Percentiles rank a stretch among this genome's conserved stretches.
Conservation (phyloP, 2,797 vertebrate species). For the Malurus splendens region DNA sequence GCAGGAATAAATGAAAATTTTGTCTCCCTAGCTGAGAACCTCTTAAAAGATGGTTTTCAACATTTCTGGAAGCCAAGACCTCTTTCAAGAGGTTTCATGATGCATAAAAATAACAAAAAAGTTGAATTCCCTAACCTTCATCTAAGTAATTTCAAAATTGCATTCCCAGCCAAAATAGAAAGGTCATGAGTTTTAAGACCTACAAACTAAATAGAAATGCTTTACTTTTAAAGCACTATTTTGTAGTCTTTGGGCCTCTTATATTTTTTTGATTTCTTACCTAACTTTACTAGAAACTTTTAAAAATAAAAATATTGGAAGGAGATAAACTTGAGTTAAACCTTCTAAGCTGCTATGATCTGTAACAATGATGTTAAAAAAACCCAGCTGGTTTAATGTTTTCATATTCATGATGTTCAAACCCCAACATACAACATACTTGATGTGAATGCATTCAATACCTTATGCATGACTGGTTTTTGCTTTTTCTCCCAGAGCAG, state of each 20-base stretch:
- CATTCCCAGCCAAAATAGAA: background rate
- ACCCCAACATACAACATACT: background rate
- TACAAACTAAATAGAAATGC: background rate
- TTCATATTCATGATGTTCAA: constrained; percentile 21
- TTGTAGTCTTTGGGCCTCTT: background rate
- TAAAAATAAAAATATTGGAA: background rate
- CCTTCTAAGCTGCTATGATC: constrained; percentile 28
- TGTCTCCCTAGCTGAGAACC: background rate
- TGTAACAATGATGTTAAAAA: background rate
- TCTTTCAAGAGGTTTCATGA: background rate
- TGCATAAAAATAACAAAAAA: background rate
- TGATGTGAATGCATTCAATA: background rate
- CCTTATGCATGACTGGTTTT: constrained; percentile 34
- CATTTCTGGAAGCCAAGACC: background rate
- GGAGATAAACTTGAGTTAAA: background rate
- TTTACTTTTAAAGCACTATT: background rate
- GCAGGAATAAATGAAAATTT: background rate
- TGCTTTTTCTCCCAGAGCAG: constrained; percentile 18
- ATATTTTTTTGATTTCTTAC: background rate
- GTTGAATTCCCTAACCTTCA: background rate
- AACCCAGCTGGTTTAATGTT: background rate
- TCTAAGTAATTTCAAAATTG: background rate
- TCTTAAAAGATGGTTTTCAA: background rate
- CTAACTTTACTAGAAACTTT: background rate
- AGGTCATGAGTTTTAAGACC: background rate